Percentiles rank a stretch among this genome's conserved stretches.
Evolutionary conservation across 2,797 vertebrate genomes (phyloP).

Genomic region (Synanceia verrucosa): DNA sequence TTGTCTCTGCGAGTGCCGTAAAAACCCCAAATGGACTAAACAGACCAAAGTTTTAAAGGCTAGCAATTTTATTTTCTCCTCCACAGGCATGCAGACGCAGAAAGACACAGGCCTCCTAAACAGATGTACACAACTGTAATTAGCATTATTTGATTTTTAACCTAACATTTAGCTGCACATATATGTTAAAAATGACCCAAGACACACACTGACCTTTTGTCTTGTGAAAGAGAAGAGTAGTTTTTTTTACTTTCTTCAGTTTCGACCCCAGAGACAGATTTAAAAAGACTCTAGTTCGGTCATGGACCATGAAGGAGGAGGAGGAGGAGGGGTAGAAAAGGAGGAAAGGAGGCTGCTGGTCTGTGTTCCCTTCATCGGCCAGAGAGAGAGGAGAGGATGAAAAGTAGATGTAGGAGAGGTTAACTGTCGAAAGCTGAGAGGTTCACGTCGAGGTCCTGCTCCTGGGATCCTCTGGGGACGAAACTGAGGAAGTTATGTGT

Average conservation of each 20-base stretch:
- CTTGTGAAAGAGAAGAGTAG: conserved; percentile 47
- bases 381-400: conserved; percentile 3
- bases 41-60: conserved; percentile 43
- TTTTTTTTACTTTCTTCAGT: conserved; percentile 51
- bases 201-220: conserved; percentile 16
- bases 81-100: not conserved
- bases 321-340: conserved; percentile 7
- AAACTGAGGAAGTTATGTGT: conserved; percentile 38
- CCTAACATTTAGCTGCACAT: not conserved
- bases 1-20: conserved; percentile 36
- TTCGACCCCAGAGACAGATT: conserved; percentile 68
- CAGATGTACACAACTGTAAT: not conserved
- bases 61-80: conserved; percentile 29
- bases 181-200: not conserved
- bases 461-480: conserved; percentile 47
- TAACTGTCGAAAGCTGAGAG: conserved; percentile 67
- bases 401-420: conserved; percentile 57
- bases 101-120: not conserved
- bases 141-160: not conserved
- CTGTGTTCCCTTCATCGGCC: conserved; percentile 36
- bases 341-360: conserved; percentile 32
- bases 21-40: conserved; percentile 50
- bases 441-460: conserved; percentile 69
- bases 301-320: conserved; percentile 32
- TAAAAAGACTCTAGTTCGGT: conserved; percentile 55